Conservation (phyloP, 1,140 invertebrate species). For the Sipha flava region DNA sequence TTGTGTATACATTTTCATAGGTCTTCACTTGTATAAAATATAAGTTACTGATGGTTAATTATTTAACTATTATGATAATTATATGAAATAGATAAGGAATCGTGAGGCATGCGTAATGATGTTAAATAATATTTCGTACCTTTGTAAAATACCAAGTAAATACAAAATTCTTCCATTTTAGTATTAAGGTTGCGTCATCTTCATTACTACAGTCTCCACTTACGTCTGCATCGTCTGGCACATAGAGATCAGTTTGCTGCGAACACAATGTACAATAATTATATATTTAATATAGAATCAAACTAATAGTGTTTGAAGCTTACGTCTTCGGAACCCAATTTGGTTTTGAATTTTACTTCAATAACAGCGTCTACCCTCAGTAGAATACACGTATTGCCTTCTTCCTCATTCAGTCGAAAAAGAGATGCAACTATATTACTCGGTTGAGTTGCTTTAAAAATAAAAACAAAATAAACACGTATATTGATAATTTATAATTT, state of each 20-base stretch:
- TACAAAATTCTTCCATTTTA: slow-evolving; percentile 62
- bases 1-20: too few relatives aligned
- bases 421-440: slow-evolving; percentile 33
- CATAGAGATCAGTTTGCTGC: slow-evolving; percentile 24
- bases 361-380: slow-evolving; percentile 39
- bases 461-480: too few relatives aligned
- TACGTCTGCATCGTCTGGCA: slow-evolving; percentile 45
- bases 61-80: too few relatives aligned
- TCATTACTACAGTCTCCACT: slow-evolving; percentile 59
- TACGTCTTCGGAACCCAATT: slow-evolving; percentile 37
- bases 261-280: neutral
- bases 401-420: slow-evolving; percentile 36
- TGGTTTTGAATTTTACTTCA: slow-evolving; percentile 38
- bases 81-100: too few relatives aligned
- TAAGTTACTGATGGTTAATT: too few relatives aligned
- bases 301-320: neutral
- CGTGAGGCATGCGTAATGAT: too few relatives aligned
- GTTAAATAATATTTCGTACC: slow-evolving; percentile 44
- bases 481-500: neutral
- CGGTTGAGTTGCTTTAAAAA: neutral
- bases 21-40: too few relatives aligned
- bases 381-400: slow-evolving; percentile 38
- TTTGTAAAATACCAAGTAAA: slow-evolving; percentile 62
- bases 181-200: slow-evolving; percentile 56
- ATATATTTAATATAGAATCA: neutral